A percentile compares a stretch with the other conserved stretches of the same genome.
These are phyloP conservation scores for Philonicus albiceps DNA, from an alignment of 2,888 invertebrate species.

Conservation along the genomic window DNA sequence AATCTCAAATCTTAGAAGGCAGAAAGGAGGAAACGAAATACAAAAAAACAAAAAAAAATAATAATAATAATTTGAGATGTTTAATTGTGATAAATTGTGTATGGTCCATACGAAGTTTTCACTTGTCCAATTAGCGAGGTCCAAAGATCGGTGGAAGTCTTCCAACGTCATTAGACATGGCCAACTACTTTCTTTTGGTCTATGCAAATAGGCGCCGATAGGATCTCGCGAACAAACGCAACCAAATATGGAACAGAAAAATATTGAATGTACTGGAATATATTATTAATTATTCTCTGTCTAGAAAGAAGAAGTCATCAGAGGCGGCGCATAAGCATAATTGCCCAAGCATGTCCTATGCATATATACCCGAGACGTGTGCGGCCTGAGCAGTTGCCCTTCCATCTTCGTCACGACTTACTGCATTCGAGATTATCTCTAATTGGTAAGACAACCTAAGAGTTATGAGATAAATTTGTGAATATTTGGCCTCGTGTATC, in stretches of 20 bases:
- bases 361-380: neutral
- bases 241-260: constrained; percentile 36
- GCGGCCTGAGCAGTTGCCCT: neutral
- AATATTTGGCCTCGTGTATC: constrained; percentile 19
- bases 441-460: constrained; percentile 24
- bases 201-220: constrained; percentile 36
- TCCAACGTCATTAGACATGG: neutral
- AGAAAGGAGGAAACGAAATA: neutral
- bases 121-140: constrained; percentile 31
- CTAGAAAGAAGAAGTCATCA: constrained; percentile 18
- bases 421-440: constrained; percentile 23
- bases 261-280: constrained; percentile 19
- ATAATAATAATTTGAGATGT: neutral
- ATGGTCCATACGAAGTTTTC: neutral
- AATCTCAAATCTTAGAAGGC: neutral
- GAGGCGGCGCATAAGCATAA: constrained; percentile 27
- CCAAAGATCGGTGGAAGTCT: constrained; percentile 5
- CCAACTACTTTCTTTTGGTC: constrained; percentile 34
- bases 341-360: neutral
- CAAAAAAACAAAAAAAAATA: too few relatives aligned
- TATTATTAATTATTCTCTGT: constrained; percentile 22
- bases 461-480: constrained; percentile 29
- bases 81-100: constrained; percentile 35
- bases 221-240: constrained; percentile 1
- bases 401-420: constrained; percentile 20